These are phyloP conservation scores for Tarsius wallacei DNA, from an alignment of 2,797 vertebrate species.

Conservation along the genomic window DNA sequence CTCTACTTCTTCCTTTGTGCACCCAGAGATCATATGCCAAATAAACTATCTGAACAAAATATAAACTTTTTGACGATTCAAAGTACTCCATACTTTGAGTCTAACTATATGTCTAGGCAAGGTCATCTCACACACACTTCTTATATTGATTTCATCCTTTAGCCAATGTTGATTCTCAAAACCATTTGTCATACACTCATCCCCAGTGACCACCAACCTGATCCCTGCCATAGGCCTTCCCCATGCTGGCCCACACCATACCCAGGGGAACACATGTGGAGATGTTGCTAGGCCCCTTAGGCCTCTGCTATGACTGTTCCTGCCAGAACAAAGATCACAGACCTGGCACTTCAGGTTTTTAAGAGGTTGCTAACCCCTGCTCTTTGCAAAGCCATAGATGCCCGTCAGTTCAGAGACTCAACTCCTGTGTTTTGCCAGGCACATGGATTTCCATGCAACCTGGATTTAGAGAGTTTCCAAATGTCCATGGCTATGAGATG, in stretches of 20 bases:
- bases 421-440: background rate
- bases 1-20: background rate
- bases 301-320: background rate
- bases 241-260: background rate
- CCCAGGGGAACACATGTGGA: background rate
- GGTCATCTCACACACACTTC: background rate
- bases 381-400: slow-evolving; percentile 16
- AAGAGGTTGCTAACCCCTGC: background rate
- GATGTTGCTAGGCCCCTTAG: background rate
- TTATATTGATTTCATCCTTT: background rate
- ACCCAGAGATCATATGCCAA: background rate
- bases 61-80: background rate
- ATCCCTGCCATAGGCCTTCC: background rate
- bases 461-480: slow-evolving; percentile 54
- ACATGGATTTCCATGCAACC: background rate
- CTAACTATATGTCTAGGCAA: background rate
- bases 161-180: background rate
- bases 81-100: background rate
- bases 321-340: background rate
- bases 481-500: background rate
- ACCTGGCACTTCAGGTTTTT: background rate
- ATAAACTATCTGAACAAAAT: background rate
- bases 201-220: background rate
- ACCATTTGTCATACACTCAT: background rate
- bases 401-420: background rate